Conservation (phyloP, 1,140 invertebrate species). For the Phenacoccus solenopsis region DNA sequence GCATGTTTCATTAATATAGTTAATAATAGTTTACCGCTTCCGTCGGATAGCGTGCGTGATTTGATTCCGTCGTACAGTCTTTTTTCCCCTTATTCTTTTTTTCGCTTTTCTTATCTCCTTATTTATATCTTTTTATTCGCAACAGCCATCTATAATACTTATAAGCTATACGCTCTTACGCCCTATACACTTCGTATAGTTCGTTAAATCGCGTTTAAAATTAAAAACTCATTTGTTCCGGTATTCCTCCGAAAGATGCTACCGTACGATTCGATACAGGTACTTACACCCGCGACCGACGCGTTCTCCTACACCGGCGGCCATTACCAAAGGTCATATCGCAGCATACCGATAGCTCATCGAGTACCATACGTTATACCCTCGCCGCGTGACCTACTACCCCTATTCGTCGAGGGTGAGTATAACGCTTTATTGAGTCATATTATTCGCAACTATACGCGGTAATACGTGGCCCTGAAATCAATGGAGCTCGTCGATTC, state of each 20-base stretch:
- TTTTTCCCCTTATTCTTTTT: constrained; percentile 4
- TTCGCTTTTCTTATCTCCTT: constrained; percentile 2
- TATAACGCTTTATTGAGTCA: too few relatives aligned
- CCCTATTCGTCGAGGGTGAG: neutral
- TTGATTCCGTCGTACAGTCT: constrained; percentile 7
- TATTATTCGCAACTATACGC: too few relatives aligned
- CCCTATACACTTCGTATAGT: neutral
- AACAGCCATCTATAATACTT: constrained; percentile 4
- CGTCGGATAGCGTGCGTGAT: constrained; percentile 15
- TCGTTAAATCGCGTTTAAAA: constrained; percentile 13
- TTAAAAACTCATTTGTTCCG: constrained; percentile 18
- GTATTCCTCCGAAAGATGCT: constrained; percentile 11
- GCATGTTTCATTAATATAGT: constrained; percentile 18
- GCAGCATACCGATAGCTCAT: neutral
- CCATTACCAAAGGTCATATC: neutral
- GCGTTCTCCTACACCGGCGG: neutral
- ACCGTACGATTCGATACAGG: neutral
- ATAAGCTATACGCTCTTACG: too few relatives aligned
- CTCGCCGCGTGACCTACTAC: neutral
- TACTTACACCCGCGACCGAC: neutral
- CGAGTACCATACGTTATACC: neutral
- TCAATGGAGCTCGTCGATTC: too few relatives aligned
- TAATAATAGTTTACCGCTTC: constrained; percentile 18
- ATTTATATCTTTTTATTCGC: constrained; percentile 14
- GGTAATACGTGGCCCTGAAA: too few relatives aligned